Base-by-base conservation (phyloP, 1,140 invertebrate species). In the Tyrophagus putrescentiae region DNA sequence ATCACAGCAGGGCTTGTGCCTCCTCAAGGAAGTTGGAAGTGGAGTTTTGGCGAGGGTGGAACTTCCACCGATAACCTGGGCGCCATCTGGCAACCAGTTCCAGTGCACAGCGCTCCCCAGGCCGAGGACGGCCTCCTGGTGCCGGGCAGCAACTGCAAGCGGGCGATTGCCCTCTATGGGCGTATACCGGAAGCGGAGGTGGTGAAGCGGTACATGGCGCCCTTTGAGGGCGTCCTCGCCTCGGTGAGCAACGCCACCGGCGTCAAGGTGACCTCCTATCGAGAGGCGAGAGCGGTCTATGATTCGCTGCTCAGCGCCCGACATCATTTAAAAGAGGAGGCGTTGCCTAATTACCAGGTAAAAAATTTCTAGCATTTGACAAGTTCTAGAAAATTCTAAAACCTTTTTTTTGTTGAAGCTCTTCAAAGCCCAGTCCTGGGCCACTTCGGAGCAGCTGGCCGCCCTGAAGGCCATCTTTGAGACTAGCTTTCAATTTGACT, bases 51-150 rank as follows among this genome's bases (percentile, higher is more conserved):
- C n/a, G n/a, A n/a, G n/a, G n/a, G n/a, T n/a, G n/a, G n/a, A n/a
- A n/a, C n/a, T n/a, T n/a, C n/a, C n/a, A n/a, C n/a, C n/a, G 3
- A 23, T 57, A 21, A 25, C 23, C 6, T 62, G 18, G 39, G 28
- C 42, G 11, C 41, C 5, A 3, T 59, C 28, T 64, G 60, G 60
- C 53, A 63, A 34, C 63, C 63, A 36, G 16, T 64, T 1, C 53
- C 61, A 0, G 45, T 64, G 5, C 16, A 50, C 5, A 63, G 60
- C 23, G 16, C 18, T 4, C 60, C 61, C 31, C 4, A 18, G 41
- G 13, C 16, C 7, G 6, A 11, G 4, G 62, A 63, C 29, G 31
- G 1, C n/a, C 16, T 57, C 18, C 25, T 58, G 0, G 34, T 31
- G 25, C 53, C 60, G 13, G 25, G 18, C 9, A 45, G 39, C 7